These are phyloP conservation scores for Gymnobelideus leadbeateri DNA, from an alignment of 2,113 vertebrate genomes.

Conservation along the genomic window DNA sequence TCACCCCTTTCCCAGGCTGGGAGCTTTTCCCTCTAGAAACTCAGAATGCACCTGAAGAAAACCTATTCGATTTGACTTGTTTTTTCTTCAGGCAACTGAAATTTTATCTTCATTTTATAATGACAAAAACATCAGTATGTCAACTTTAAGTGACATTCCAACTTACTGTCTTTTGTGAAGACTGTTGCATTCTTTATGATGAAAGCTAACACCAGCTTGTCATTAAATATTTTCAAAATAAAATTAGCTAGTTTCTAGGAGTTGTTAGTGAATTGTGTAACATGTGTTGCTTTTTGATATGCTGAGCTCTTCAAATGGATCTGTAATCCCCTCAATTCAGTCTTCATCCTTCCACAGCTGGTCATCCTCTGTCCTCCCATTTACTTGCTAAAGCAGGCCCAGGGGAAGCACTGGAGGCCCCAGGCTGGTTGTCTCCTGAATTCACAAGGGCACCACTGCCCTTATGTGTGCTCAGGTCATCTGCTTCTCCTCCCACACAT, in stretches of 20 bases:
- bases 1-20: no score
- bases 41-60: background rate
- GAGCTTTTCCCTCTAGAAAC: conserved; percentile 1
- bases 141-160: background rate
- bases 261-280: conserved; percentile 32
- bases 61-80: background rate
- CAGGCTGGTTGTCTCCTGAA: background rate
- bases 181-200: background rate
- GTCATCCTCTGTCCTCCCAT: background rate
- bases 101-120: background rate
- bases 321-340: background rate
- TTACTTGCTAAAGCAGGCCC: background rate
- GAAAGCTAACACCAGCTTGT: conserved; percentile 1
- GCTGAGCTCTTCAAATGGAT: background rate
- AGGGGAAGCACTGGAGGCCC: background rate
- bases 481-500: background rate
- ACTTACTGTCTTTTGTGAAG: background rate
- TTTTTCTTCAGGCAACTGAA: conserved; percentile 6
- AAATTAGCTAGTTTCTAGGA: conserved; percentile 20
- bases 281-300: background rate
- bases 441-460: background rate
- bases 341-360: background rate
- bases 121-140: background rate
- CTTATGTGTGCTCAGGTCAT: no score
- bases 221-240: conserved; percentile 44